Conservation (phyloP, 2,888 invertebrate species). For the Ennomos fuscantarius region DNA sequence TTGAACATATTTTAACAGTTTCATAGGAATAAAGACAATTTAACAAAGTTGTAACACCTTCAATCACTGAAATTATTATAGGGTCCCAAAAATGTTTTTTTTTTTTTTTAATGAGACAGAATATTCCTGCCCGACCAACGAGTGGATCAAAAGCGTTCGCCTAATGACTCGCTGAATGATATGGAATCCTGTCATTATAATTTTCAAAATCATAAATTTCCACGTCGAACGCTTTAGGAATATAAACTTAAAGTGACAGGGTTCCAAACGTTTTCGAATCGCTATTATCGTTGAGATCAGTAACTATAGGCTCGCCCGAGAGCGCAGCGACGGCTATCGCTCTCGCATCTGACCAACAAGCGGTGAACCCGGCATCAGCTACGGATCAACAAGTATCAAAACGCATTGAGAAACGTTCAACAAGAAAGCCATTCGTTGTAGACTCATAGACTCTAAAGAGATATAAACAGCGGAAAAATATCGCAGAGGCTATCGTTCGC, state of each 20-base stretch:
- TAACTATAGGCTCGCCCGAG: constrained; percentile 65
- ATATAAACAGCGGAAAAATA: constrained; percentile 59
- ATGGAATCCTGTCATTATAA: constrained; percentile 32
- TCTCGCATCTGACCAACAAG: constrained; percentile 61
- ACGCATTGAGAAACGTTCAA: constrained; percentile 49
- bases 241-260: constrained; percentile 35
- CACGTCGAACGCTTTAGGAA: constrained; percentile 11
- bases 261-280: constrained; percentile 49
- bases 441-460: constrained; percentile 55
- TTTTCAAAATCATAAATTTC: constrained; percentile 12
- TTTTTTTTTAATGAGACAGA: constrained; percentile 75
- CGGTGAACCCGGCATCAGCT: constrained; percentile 47
- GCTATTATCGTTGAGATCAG: constrained; percentile 69
- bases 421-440: constrained; percentile 65
- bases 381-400: constrained; percentile 53
- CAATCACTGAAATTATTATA: constrained; percentile 69
- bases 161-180: constrained; percentile 55
- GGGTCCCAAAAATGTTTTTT: constrained; percentile 72
- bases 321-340: constrained; percentile 70
- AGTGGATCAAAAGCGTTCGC: constrained; percentile 74
- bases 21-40: constrained; percentile 31
- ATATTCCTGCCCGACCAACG: constrained; percentile 71
- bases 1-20: constrained; percentile 31
- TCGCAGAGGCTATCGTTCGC: constrained; percentile 49
- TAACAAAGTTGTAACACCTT: constrained; percentile 44